Evolutionary conservation across 2,888 invertebrate genomes (phyloP).

Genomic region (Dusona sp.): DNA sequence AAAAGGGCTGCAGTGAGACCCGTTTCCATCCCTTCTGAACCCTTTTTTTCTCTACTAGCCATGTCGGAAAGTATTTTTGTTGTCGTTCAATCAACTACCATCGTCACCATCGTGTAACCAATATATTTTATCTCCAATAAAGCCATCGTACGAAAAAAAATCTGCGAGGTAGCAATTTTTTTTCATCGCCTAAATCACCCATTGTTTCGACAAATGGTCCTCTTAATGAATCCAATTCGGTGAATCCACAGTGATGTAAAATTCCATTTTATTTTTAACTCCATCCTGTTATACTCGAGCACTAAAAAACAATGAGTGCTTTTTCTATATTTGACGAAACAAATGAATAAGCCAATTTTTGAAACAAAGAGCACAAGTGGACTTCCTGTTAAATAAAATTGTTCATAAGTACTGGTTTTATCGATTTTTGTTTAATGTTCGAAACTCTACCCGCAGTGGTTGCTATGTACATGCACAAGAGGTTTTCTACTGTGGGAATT

Average conservation of each 20-base stretch:
- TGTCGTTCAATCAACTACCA: slow-evolving; percentile 55
- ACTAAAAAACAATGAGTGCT: neutral
- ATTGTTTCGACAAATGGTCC: slow-evolving; percentile 6
- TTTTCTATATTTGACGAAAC: slow-evolving; percentile 5
- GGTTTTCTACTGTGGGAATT: slow-evolving; percentile 13
- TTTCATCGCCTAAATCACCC: slow-evolving; percentile 8
- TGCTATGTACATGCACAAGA: slow-evolving; percentile 2
- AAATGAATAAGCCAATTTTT: slow-evolving; percentile 1
- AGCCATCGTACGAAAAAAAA: slow-evolving; percentile 13
- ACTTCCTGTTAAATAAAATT: slow-evolving; percentile 14
- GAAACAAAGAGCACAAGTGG: neutral
- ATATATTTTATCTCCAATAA: slow-evolving; percentile 42
- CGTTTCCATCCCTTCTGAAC: slow-evolving; percentile 15
- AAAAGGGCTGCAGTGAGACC: slow-evolving; percentile 19
- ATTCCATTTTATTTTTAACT: neutral
- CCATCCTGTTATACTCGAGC: neutral
- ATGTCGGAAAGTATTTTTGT: slow-evolving; percentile 23
- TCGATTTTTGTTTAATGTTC: slow-evolving; percentile 68
- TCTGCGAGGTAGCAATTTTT: slow-evolving; percentile 4
- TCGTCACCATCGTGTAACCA: slow-evolving; percentile 32
- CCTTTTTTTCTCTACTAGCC: neutral
- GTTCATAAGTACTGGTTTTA: slow-evolving; percentile 62
- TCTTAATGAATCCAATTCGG: neutral
- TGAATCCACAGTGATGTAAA: neutral
- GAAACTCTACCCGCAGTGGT: slow-evolving; percentile 16